A percentile compares a stretch with the other conserved stretches of the same genome.
Conservation (phyloP, 2,797 vertebrate species). For the Phoxinus dragarum region DNA sequence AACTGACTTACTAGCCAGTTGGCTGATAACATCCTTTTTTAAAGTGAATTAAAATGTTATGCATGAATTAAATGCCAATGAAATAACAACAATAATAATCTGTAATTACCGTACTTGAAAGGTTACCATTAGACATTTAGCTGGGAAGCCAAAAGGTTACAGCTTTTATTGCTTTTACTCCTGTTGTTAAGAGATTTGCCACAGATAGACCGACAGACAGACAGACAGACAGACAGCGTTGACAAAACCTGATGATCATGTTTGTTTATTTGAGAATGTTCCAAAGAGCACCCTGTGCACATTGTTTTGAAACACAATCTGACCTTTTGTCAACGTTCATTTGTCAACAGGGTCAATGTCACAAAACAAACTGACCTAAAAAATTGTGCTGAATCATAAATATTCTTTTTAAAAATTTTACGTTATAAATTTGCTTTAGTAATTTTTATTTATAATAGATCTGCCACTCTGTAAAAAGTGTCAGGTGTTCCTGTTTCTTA, state of each 20-base stretch:
- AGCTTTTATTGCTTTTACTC: not conserved
- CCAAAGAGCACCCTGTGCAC: not conserved
- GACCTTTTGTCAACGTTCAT: not conserved
- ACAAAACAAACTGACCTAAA: not conserved
- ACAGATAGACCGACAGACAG: not conserved
- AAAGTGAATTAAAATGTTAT: not conserved
- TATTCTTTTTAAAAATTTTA: not conserved
- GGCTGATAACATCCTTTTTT: not conserved
- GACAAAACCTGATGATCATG: slow-evolving; percentile 4
- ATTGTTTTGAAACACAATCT: not conserved
- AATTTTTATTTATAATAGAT: not conserved
- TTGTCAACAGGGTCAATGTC: not conserved
- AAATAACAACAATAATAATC: not conserved
- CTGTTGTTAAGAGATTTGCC: not conserved
- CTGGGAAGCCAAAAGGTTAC: not conserved
- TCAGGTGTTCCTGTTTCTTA: not conserved
- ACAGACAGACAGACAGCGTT: not conserved
- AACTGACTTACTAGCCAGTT: not conserved
- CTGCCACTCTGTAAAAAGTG: not conserved
- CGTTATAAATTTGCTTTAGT: not conserved
- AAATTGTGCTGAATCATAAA: not conserved
- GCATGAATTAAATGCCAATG: not conserved
- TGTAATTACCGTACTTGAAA: not conserved
- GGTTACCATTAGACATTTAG: not conserved
- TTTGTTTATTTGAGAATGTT: slow-evolving; percentile 21